Evolutionary conservation across 1,140 invertebrate species (phyloP).

Genomic region (Drosophila lacertosa): DNA sequence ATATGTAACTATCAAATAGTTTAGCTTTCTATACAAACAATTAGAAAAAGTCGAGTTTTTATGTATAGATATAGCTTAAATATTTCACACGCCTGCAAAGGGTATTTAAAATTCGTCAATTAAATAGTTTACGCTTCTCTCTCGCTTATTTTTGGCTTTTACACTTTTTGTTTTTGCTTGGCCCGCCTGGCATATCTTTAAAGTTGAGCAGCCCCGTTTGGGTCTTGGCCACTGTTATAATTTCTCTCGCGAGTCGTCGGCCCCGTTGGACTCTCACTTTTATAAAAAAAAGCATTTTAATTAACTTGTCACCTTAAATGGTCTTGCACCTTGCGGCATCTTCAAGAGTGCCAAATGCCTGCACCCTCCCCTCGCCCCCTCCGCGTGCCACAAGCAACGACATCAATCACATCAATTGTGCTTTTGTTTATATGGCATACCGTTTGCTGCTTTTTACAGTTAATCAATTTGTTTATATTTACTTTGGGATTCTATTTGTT

Average conservation of each 20-base stretch:
- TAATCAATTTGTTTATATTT: constrained; percentile 29
- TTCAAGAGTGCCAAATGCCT: not conserved
- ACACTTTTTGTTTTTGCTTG: constrained; percentile 3
- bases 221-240: constrained; percentile 59
- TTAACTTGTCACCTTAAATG: constrained; percentile 58
- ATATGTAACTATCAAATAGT: no score
- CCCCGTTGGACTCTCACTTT: constrained; percentile 69
- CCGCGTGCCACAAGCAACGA: no score
- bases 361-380: not conserved
- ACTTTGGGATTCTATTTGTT: constrained; percentile 9
- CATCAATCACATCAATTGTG: constrained; percentile 1
- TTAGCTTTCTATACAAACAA: no score
- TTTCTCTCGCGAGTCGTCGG: constrained; percentile 59
- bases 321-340: constrained; percentile 39
- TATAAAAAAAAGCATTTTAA: constrained; percentile 53
- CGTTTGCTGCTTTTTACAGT: constrained; percentile 14
- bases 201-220: constrained; percentile 16
- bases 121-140: no score
- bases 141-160: no score
- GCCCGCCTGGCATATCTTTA: constrained; percentile 5
- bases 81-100: no score
- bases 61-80: no score
- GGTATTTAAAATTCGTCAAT: no score
- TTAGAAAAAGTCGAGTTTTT: no score
- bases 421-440: constrained; percentile 7